Conservation (phyloP, 2,888 invertebrate species). For the Melieria crassipennis region DNA sequence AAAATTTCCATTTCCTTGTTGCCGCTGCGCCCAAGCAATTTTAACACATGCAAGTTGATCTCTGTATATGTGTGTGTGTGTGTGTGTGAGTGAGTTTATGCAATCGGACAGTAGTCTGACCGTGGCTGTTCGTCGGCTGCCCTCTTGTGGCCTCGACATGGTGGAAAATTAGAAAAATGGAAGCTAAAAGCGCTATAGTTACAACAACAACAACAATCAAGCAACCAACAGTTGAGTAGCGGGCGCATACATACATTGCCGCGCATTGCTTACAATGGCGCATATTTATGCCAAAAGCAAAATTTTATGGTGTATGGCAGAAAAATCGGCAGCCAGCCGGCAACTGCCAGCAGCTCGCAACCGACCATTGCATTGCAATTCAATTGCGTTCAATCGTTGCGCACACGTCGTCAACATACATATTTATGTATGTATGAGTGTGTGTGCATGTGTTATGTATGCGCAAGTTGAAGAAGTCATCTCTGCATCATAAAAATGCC, state of each 20-base stretch:
- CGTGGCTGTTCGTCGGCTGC: conserved; percentile 18
- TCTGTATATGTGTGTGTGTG: conserved; percentile 9
- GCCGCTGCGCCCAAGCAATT: neutral
- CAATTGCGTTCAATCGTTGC: conserved; percentile 17
- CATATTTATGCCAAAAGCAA: conserved; percentile 32
- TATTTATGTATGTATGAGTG: neutral
- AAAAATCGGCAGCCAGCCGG: neutral
- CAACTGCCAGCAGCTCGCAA: neutral
- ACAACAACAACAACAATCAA: conserved; percentile 7
- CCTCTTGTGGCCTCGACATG: conserved; percentile 34
- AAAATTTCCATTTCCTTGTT: conserved; percentile 34
- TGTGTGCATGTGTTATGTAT: conserved; percentile 11
- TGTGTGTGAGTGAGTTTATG: neutral
- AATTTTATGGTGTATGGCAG: conserved; percentile 27
- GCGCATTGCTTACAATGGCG: conserved; percentile 13
- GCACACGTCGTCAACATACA: neutral
- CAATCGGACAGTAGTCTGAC: conserved; percentile 17
- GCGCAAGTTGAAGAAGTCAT: conserved; percentile 34
- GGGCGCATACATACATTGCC: neutral
- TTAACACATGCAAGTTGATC: conserved; percentile 25
- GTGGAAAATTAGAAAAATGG: conserved; percentile 25
- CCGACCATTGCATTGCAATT: conserved; percentile 26
- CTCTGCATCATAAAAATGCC: conserved; percentile 44
- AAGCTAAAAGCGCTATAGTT: conserved; percentile 24
- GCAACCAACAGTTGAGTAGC: conserved; percentile 8